phyloP scores from a whole-genome alignment of 2,888 invertebrate species.

The Psylliodes chrysocephalus region DNA sequence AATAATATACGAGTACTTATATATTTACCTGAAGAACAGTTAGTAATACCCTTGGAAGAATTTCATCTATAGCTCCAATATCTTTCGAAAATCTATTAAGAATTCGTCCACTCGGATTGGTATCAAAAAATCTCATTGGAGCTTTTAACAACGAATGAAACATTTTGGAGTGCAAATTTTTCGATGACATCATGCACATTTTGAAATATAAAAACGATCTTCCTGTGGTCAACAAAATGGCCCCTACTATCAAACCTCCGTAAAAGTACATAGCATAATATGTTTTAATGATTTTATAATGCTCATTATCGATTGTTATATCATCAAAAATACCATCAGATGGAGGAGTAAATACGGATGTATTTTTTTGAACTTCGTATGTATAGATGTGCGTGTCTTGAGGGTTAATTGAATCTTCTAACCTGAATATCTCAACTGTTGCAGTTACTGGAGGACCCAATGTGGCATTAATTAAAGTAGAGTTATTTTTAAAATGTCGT shows the following conservation, averaged over 20 bases:
- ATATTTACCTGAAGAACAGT: conserved; percentile 70
- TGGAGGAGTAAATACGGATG: neutral
- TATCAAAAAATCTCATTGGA: conserved; percentile 81
- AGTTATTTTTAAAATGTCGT: conserved; percentile 6
- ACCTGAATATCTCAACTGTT: neutral
- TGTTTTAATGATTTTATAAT: conserved; percentile 38
- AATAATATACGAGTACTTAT: too few relatives aligned
- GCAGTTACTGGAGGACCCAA: neutral
- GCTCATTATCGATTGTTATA: neutral
- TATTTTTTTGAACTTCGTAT: neutral
- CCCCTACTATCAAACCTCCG: conserved; percentile 67
- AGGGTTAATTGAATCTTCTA: neutral
- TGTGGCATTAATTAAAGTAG: neutral
- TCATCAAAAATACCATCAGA: conserved; percentile 17
- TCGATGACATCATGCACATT: conserved; percentile 79
- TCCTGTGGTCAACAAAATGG: conserved; percentile 69
- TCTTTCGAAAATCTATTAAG: conserved; percentile 86
- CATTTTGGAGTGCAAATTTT: conserved; percentile 80
- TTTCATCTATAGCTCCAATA: conserved; percentile 81
- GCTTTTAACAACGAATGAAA: conserved; percentile 71
- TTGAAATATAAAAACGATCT: conserved; percentile 78
- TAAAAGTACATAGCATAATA: conserved; percentile 64
- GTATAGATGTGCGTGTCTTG: neutral
- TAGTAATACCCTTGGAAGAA: conserved; percentile 72
- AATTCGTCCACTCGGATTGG: conserved; percentile 83